Conservation (phyloP, 2,888 invertebrate species). For the Hipparchia sbordonii region DNA sequence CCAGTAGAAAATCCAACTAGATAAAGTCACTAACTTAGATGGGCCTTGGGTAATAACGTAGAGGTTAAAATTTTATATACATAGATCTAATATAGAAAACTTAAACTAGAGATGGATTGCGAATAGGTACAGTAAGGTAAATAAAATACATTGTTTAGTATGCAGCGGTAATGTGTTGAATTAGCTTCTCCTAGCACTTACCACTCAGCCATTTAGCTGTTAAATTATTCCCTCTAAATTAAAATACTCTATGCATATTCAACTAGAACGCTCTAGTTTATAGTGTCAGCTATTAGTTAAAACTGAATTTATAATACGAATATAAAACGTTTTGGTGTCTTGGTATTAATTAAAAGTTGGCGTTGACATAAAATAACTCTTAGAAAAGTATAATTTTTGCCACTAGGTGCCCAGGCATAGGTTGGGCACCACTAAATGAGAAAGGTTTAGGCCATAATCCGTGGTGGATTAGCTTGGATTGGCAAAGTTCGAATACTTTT, state of each 20-base stretch:
- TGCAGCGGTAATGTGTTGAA: slow-evolving; percentile 24
- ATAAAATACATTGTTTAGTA: slow-evolving; percentile 22
- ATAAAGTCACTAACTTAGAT: too few species aligned
- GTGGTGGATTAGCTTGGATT: too few species aligned
- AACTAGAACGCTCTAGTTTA: slow-evolving; percentile 28
- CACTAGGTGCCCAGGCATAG: too few species aligned
- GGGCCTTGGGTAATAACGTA: too few species aligned
- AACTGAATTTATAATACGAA: slow-evolving; percentile 13
- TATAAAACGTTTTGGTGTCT: slow-evolving; percentile 11
- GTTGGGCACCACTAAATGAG: too few species aligned
- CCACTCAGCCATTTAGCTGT: slow-evolving; percentile 24
- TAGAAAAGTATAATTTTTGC: too few species aligned
- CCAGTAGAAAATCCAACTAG: too few species aligned
- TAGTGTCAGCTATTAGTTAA: slow-evolving; percentile 24
- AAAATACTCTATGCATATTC: slow-evolving; percentile 29
- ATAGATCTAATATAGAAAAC: too few species aligned
- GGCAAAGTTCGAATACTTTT: too few species aligned
- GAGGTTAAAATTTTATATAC: too few species aligned
- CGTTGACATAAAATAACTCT: not conserved
- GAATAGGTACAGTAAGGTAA: not conserved
- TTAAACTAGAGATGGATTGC: too few species aligned
- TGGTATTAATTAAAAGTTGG: slow-evolving; percentile 12
- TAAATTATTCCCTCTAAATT: slow-evolving; percentile 29
- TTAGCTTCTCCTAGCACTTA: slow-evolving; percentile 22
- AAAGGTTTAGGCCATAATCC: too few species aligned